Base-by-base conservation (phyloP, 2,797 vertebrate species). In the Mormyrops boulengeri region DNA sequence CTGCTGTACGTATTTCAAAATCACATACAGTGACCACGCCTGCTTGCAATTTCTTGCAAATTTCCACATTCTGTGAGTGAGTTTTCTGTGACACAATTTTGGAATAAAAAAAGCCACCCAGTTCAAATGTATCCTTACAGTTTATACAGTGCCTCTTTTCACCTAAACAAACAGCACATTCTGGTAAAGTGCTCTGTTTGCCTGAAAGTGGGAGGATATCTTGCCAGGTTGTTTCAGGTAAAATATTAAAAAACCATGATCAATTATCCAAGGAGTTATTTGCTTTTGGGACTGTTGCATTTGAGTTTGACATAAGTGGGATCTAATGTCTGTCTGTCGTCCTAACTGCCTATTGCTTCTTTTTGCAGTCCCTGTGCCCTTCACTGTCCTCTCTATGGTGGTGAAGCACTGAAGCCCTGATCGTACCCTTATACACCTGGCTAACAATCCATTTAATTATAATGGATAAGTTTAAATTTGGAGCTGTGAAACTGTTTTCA, bases 221-320 rank as follows among this genome's bases (percentile, higher is more conserved):
- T 49, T 69, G 34, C 14, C 50, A 77, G 2, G 3, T 50, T 49
- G 41, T 30, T 38, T 22, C 34, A 7, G 66, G n/a, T 88, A 22
- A 88, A 88, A 77, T 69, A 88, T 88, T 88, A 73, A 50, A 88
- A 77, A 88, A 52, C 4, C 50, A 41, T 49, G n/a, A 22, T 88
- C 41, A 66, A 47, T 30, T 41, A 88, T 60, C 55, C 34, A 62
- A 26, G 17, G 14, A 47, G 34, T 14, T 66, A 34, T 30, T 50
- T n/a, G 49, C 44, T 88, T 17, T 77, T 19, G 7, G 60, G 17
- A 22, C n/a, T 6, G 26, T 34, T 77, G 22, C 50, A 88, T 69
- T 49, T 17, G 30, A 47, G 12, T 14, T 60, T 50, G 22, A 12
- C 4, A 14, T 57, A 26, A 19, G 62, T 73, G 12, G 38, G 44